A percentile compares a stretch with the other conserved stretches of the same genome.
phyloP scores from a whole-genome alignment of 2,888 invertebrate genomes.

The Operophtera brumata region DNA sequence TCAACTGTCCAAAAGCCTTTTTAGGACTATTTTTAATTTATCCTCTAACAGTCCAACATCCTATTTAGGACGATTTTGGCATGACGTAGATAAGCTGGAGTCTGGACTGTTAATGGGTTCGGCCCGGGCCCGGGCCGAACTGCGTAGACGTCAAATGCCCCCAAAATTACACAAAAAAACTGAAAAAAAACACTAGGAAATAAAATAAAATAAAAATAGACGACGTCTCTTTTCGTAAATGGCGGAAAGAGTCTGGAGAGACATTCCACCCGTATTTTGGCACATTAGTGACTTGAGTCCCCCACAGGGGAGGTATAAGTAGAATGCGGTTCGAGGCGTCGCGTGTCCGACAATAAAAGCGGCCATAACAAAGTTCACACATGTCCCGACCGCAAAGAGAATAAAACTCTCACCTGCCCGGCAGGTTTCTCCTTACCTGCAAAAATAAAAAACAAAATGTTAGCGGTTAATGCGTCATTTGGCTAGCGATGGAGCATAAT shows the following conservation, averaged over 20 bases:
- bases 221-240: no score
- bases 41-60: no score
- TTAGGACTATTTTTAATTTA: no score
- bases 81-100: no score
- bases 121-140: no score
- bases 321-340: conserved; percentile 41
- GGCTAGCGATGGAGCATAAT: conserved; percentile 1
- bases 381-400: conserved; percentile 61
- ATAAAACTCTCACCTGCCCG: conserved; percentile 62
- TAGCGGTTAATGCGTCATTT: conserved; percentile 38
- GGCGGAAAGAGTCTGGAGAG: background rate
- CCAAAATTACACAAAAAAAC: no score
- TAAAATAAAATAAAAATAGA: no score
- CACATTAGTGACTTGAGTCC: conserved; percentile 42
- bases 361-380: conserved; percentile 68
- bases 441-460: conserved; percentile 60
- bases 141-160: no score
- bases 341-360: conserved; percentile 58
- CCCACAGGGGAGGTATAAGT: conserved; percentile 31
- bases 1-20: no score
- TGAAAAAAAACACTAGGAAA: no score
- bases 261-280: conserved; percentile 20
- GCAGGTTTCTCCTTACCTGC: conserved; percentile 65
- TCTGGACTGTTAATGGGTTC: no score
- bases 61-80: no score